A percentile compares a stretch with the other conserved stretches of the same genome.
Conservation (phyloP, 1,140 invertebrate genomes). For the Chymomyza costata region DNA sequence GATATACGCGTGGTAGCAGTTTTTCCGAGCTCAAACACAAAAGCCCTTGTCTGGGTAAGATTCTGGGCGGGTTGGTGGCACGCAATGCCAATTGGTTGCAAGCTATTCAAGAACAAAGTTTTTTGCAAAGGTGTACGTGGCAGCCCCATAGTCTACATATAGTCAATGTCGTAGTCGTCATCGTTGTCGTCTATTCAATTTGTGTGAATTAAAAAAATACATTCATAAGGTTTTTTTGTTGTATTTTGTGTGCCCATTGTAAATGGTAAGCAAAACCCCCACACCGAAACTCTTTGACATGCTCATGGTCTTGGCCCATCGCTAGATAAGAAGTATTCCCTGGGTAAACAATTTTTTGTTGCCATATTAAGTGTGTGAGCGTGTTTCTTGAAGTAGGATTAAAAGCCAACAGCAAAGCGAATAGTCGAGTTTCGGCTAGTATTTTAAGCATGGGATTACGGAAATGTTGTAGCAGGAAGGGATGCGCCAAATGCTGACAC, state of each 20-base stretch:
- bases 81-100: slow-evolving; percentile 47
- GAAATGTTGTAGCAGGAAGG: slow-evolving; percentile 51
- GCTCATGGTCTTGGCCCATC: slow-evolving; percentile 65
- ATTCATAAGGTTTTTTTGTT: slow-evolving; percentile 33
- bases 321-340: slow-evolving; percentile 51
- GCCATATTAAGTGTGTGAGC: too few relatives aligned
- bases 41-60: slow-evolving; percentile 40
- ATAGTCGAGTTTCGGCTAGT: neutral
- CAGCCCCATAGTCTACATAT: too few relatives aligned
- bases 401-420: slow-evolving; percentile 20
- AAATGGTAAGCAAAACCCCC: too few relatives aligned
- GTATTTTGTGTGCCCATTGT: slow-evolving; percentile 7
- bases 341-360: too few relatives aligned
- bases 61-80: neutral
- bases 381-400: slow-evolving; percentile 60
- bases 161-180: too few relatives aligned
- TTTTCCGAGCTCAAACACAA: slow-evolving; percentile 52
- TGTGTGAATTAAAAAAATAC: slow-evolving; percentile 53
- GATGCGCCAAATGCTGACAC: slow-evolving; percentile 39
- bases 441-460: slow-evolving; percentile 27
- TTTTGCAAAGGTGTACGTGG: slow-evolving; percentile 37
- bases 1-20: slow-evolving; percentile 62
- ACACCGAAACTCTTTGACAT: slow-evolving; percentile 42
- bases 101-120: slow-evolving; percentile 38
- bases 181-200: slow-evolving; percentile 51